Evolutionary conservation across 2,888 invertebrate species (phyloP), one percentile per base, ranked within the genome.

Genomic region (Chrysopilus asiliformis): DNA sequence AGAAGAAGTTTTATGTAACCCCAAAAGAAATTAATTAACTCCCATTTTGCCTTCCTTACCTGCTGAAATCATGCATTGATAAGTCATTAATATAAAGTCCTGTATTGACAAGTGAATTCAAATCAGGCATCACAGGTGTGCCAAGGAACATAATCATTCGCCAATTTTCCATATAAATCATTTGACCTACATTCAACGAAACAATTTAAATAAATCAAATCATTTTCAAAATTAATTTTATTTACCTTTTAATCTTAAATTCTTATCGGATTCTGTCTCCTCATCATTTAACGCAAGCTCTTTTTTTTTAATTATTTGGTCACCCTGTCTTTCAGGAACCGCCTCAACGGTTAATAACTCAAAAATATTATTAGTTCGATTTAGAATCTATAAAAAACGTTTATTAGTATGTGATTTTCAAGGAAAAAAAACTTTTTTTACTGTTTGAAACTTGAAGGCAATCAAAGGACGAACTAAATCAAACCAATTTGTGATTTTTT

Each of bases 161-260:
- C 97, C 97, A 97, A 55, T 93, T 90, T 48, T 87, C 86, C 91
- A 97, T 93, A 62, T 87, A 94, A 53, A 95, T 83, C 95, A 97
- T 97, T 71, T 95, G 95, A 49, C 95, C 95, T 85, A 12, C 6
- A 42, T 20, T 28, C 24, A 5, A n/a, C 7, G n/a, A 22, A 22
- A 7, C 7, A 22, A 22, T 22, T 8, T 22, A 8, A 22, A 22
- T 10, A 22, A 7, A 22, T 8, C 22, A 22, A 22, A 22, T 22
- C 10, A 22, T 10, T 22, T 22, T 22, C 10, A 22, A 22, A 8
- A 8, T 36, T 25, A 4, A 26, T 12, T 38, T 29, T 12, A 9
- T 36, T 29, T 61, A 79, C 82, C 83, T 74, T 90, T 90, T 3
- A 90, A 67, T 39, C 79, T 65, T 5, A 91, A 65, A 45, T 76